Conservation (phyloP, 1,140 invertebrate species). For the Sipha flava region DNA sequence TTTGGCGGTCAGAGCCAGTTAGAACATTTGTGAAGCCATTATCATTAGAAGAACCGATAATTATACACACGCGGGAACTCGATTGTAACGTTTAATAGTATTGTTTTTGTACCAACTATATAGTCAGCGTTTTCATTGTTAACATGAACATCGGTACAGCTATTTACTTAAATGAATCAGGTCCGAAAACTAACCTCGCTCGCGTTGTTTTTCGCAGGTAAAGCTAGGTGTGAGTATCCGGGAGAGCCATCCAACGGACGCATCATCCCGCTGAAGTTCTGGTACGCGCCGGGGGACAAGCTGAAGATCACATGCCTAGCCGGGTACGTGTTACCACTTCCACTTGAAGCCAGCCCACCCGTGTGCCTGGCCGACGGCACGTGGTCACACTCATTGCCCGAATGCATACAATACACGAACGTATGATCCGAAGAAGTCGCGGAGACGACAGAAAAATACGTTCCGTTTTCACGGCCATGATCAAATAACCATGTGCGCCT, state of each 20-base stretch:
- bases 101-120: too few species aligned
- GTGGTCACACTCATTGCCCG: constrained; percentile 40
- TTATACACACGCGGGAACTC: too few species aligned
- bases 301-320: constrained; percentile 62
- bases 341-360: constrained; percentile 34
- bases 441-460: too few species aligned
- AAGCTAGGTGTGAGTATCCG: constrained; percentile 63
- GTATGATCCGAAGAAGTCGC: constrained; percentile 36
- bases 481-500: too few species aligned
- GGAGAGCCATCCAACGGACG: constrained; percentile 63
- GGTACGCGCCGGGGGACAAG: constrained; percentile 65
- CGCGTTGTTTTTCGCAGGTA: constrained; percentile 48
- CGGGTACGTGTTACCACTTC: constrained; percentile 50
- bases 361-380: constrained; percentile 37
- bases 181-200: background rate
- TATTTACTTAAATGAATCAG: too few species aligned
- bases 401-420: constrained; percentile 40
- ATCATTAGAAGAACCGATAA: too few species aligned
- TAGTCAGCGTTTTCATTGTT: too few species aligned
- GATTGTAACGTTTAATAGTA: too few species aligned
- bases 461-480: too few species aligned
- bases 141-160: too few species aligned
- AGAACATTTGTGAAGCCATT: too few species aligned
- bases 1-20: too few species aligned
- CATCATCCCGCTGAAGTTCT: constrained; percentile 63